These are phyloP conservation scores for Eufriesea mexicana DNA, from an alignment of 1,140 invertebrate genomes.

Conservation along the genomic window DNA sequence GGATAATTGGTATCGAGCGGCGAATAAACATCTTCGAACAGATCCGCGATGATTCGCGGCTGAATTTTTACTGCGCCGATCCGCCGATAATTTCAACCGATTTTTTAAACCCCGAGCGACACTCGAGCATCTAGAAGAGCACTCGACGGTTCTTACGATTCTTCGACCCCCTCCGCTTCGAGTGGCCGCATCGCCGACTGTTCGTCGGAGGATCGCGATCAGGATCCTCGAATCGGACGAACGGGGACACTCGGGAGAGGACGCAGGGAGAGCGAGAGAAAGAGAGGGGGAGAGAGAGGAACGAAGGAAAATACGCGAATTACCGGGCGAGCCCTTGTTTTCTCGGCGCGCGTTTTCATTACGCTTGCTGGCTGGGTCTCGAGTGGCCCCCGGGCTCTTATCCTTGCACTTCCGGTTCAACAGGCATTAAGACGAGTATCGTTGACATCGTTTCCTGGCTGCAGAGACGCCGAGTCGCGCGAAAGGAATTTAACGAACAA, in stretches of 20 bases:
- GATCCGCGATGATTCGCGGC: too few relatives aligned
- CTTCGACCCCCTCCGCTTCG: background rate
- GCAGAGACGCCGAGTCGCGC: slow-evolving; percentile 53
- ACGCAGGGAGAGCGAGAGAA: too few relatives aligned
- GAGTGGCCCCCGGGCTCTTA: slow-evolving; percentile 55
- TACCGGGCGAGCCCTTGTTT: slow-evolving; percentile 64
- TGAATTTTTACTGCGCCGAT: too few relatives aligned
- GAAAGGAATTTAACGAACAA: slow-evolving; percentile 61
- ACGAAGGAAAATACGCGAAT: slow-evolving; percentile 47
- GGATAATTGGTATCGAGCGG: background rate
- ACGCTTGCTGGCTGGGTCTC: slow-evolving; percentile 63
- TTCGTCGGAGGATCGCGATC: background rate
- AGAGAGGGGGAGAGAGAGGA: background rate
- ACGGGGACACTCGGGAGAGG: background rate
- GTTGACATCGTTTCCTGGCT: slow-evolving; percentile 74
- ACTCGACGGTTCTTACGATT: background rate
- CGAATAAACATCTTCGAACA: too few relatives aligned
- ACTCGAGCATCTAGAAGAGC: background rate
- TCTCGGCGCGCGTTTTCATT: slow-evolving; percentile 73
- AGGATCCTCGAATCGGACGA: background rate
- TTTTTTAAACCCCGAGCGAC: background rate
- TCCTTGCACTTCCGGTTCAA: slow-evolving; percentile 71
- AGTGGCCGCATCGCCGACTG: background rate
- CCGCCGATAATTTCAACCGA: too few relatives aligned
- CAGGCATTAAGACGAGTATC: slow-evolving; percentile 77